These are phyloP conservation scores for Brachyptera risi DNA, from an alignment of 2,888 invertebrate species.

Conservation along the genomic window DNA sequence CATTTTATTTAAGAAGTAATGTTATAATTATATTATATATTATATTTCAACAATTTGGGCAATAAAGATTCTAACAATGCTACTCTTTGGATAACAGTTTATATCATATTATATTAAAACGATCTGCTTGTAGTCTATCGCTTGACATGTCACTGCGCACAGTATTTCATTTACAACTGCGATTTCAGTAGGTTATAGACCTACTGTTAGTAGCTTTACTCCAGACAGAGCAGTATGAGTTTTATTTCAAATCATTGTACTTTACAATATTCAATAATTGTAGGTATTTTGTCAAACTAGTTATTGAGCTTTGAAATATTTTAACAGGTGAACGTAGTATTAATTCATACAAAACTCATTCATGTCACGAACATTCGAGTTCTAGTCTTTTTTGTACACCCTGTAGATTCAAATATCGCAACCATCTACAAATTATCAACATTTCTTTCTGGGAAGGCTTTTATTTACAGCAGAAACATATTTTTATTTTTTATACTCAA, in stretches of 20 bases:
- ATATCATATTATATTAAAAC: not conserved
- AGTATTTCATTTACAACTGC: no score
- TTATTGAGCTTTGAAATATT: no score
- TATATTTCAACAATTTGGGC: not conserved
- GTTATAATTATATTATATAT: no score
- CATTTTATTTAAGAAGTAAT: no score
- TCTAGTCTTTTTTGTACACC: not conserved
- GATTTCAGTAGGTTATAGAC: no score
- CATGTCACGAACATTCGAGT: not conserved
- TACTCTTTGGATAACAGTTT: not conserved
- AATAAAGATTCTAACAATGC: not conserved
- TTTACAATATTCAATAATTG: no score
- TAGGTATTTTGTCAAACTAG: no score
- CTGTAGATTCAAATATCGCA: slow-evolving; percentile 12
- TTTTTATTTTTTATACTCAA: not conserved
- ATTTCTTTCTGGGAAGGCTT: not conserved
- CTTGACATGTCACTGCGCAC: no score
- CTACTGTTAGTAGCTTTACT: no score
- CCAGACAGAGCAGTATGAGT: no score
- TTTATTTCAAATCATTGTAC: not conserved
- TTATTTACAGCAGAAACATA: slow-evolving; percentile 11
- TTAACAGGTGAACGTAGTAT: no score
- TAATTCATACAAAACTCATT: no score
- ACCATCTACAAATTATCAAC: not conserved
- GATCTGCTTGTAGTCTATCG: not conserved